Evolutionary conservation across 2,113 vertebrate species (phyloP).

Genomic region (Nesoenas mayeri): DNA sequence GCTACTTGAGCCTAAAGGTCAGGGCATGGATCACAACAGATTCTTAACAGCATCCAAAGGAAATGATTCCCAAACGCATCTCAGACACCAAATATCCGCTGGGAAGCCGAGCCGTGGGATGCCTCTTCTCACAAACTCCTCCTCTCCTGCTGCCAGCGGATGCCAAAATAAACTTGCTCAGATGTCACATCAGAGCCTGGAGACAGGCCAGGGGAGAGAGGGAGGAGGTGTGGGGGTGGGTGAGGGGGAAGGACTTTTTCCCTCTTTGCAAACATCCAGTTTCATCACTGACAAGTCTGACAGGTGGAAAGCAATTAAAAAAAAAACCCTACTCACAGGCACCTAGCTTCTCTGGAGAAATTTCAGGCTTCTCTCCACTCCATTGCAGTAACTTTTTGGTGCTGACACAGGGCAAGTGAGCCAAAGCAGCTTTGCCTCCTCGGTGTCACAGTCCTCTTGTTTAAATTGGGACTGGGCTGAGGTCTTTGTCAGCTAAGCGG

Average conservation of each 20-base stretch:
- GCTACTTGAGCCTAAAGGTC: neutral
- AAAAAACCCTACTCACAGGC: neutral
- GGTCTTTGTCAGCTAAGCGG: neutral
- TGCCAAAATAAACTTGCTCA: slow-evolving; percentile 56
- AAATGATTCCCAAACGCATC: neutral
- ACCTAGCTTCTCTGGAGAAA: neutral
- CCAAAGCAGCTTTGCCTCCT: neutral
- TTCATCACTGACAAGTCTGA: slow-evolving; percentile 51
- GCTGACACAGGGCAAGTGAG: neutral
- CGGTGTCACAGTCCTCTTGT: neutral
- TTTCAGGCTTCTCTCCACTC: neutral
- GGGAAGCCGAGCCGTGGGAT: slow-evolving; percentile 7
- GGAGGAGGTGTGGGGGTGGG: slow-evolving; percentile 8
- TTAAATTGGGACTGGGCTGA: neutral
- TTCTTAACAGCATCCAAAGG: neutral
- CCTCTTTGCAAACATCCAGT: slow-evolving; percentile 37
- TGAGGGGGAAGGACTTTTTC: slow-evolving; percentile 9
- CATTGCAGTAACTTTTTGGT: neutral
- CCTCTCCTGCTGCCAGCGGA: slow-evolving; percentile 38
- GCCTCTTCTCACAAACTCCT: slow-evolving; percentile 56
- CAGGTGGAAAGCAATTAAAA: slow-evolving; percentile 26
- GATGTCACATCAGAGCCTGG: slow-evolving; percentile 23
- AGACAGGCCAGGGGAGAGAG: slow-evolving; percentile 5
- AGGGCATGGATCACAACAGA: neutral
- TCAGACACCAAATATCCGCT: neutral